Conservation (phyloP, 1,140 invertebrate species). For the Anastrepha ludens region DNA sequence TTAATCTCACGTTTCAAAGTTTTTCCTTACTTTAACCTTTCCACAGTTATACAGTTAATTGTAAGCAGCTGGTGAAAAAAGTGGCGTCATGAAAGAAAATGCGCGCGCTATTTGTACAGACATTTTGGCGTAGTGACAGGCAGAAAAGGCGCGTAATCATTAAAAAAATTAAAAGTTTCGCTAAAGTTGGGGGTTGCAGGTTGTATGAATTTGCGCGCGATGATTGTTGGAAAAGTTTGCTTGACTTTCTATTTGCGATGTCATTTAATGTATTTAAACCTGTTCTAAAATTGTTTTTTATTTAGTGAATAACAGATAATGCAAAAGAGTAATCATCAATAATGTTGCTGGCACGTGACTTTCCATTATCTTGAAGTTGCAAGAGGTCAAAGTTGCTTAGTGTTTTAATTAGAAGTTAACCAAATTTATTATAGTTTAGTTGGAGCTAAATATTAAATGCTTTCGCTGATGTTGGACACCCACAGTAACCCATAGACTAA, state of each 20-base stretch:
- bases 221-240: conserved; percentile 24
- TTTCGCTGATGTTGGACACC: background rate
- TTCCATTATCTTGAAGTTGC: background rate
- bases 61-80: conserved; percentile 25
- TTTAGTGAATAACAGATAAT: background rate
- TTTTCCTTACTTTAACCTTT: conserved; percentile 30
- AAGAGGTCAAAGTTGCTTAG: background rate
- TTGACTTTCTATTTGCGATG: conserved; percentile 38
- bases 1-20: conserved; percentile 27
- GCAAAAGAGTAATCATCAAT: conserved; percentile 40
- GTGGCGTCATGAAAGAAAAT: background rate
- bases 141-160: conserved; percentile 39
- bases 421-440: background rate
- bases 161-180: conserved; percentile 47
- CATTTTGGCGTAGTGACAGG: conserved; percentile 26
- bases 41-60: conserved; percentile 34
- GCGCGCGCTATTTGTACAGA: conserved; percentile 1
- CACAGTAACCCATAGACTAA: background rate
- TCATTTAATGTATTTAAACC: conserved; percentile 22
- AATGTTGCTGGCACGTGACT: conserved; percentile 44
- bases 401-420: conserved; percentile 5
- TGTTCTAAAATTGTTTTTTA: background rate
- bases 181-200: background rate
- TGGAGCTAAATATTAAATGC: conserved; percentile 17
- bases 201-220: background rate